Evolutionary conservation across 2,797 vertebrate species (phyloP), one percentile per base, ranked within the genome.

Genomic region (Australoheros facetus): DNA sequence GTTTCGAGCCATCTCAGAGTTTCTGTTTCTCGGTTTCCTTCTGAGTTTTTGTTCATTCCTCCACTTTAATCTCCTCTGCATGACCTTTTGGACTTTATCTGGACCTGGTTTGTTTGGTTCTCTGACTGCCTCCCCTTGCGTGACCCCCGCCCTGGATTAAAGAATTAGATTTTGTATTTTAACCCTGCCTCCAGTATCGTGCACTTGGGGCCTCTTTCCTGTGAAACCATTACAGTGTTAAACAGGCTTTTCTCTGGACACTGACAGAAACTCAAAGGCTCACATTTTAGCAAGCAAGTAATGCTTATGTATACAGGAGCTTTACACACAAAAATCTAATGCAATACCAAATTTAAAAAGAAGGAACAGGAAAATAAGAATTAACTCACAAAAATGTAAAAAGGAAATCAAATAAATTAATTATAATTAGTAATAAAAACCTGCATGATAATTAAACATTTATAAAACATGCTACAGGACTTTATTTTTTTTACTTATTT

Each of bases 231-330:
- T 0, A 26, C 37, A 64, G 12, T 3, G 4, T 42, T 23, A 9
- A 42, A 23, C 34, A 11, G 56, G 16, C 56, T 34, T 30, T 58
- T 58, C 56, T 19, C 16, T 16, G 55, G 3, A 14, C 0, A 56
- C 2, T 32, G 0, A 28, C 26, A 17, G 30, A 28, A 8, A 9
- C 56, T 62, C n/a, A 9, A 11, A 39, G 34, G 39, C 21, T 62
- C n/a, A 42, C 39, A 62, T 62, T 42, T 62, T 21, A 42, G 34
- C 4, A 0, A 39, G 34, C 0, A 1, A 39, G 19, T 0, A 34
- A 14, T 60, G 0, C 37, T 60, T 62, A 39, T 39, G 39, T n/a
- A 16, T 39, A 23, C 34, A 60, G n/a, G 13, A 21, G 59, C 34
- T 62, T 62, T 23, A 23, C 0, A 0, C 23, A 62, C 17, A 14